These are phyloP conservation scores for Platycheirus rosarum DNA, from an alignment of 2,888 invertebrate species.

Conservation along the genomic window DNA sequence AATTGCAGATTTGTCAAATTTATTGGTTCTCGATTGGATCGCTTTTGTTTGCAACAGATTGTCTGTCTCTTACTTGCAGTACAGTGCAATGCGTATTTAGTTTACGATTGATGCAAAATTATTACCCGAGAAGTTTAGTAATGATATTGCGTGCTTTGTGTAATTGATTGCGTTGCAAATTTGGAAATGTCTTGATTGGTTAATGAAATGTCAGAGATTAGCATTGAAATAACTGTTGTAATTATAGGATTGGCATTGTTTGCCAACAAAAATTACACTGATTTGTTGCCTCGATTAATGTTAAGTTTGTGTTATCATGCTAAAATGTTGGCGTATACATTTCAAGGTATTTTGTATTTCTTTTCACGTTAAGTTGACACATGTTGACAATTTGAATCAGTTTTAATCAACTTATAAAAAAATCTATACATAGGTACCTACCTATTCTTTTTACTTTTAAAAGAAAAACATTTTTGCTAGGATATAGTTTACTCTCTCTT, in stretches of 20 bases:
- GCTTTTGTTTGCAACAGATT: conserved; percentile 26
- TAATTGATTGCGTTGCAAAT: conserved; percentile 49
- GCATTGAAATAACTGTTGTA: conserved; percentile 5
- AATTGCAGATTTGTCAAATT: conserved; percentile 5
- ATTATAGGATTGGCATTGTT: background rate
- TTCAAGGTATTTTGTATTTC: too few species aligned
- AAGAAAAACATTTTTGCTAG: too few species aligned
- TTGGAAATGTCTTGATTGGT: conserved; percentile 54
- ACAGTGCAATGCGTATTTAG: conserved; percentile 33
- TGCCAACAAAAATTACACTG: background rate
- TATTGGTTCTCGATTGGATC: conserved; percentile 29
- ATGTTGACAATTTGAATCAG: too few species aligned
- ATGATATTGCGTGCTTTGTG: conserved; percentile 66
- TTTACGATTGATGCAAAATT: conserved; percentile 25
- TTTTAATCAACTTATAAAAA: too few species aligned
- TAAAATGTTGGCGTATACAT: too few species aligned
- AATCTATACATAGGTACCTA: too few species aligned
- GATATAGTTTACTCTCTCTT: too few species aligned
- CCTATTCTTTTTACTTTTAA: too few species aligned
- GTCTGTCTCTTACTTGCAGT: conserved; percentile 17
- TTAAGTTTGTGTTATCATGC: conserved; percentile 5
- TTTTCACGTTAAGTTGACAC: too few species aligned
- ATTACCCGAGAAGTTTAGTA: conserved; percentile 57
- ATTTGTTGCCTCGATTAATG: background rate
- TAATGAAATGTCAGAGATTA: background rate